Conservation (phyloP, 2,797 vertebrate genomes). For the Oreochromis mossambicus region DNA sequence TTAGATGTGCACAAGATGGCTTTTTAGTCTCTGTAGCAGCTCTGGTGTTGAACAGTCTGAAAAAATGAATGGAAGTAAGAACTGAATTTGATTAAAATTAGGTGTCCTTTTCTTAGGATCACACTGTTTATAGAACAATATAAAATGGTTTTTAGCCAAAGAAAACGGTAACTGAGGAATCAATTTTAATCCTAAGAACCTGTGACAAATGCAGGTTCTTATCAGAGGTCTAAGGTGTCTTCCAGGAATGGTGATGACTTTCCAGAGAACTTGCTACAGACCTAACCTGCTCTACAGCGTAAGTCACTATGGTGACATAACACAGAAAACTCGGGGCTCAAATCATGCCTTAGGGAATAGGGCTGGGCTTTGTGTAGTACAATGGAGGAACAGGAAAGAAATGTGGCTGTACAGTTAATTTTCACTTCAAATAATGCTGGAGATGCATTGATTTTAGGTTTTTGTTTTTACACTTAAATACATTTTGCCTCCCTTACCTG, state of each 20-base stretch:
- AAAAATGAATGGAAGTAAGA: background rate
- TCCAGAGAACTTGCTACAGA: background rate
- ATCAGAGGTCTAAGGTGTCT: rapidly evolving
- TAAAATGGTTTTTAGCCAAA: background rate
- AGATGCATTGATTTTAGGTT: rapidly evolving
- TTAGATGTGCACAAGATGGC: background rate
- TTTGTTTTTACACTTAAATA: rapidly evolving
- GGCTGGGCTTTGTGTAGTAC: rapidly evolving
- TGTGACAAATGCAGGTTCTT: background rate
- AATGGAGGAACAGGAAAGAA: rapidly evolving
- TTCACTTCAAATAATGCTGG: background rate
- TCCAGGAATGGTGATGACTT: background rate
- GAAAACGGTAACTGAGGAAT: rapidly evolving
- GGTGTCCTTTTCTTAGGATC: background rate
- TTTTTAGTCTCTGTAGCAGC: background rate
- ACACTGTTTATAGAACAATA: rapidly evolving
- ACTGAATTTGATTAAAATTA: rapidly evolving
- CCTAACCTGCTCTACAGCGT: rapidly evolving
- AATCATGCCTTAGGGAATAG: background rate
- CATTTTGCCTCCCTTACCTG: no score
- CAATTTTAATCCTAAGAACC: rapidly evolving
- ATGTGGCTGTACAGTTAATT: rapidly evolving
- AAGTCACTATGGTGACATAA: background rate
- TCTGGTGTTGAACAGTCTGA: background rate
- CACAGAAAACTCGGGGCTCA: rapidly evolving